These are phyloP conservation scores for Leptinotarsa juncta DNA, from an alignment of 2,888 invertebrate genomes.

Conservation along the genomic window DNA sequence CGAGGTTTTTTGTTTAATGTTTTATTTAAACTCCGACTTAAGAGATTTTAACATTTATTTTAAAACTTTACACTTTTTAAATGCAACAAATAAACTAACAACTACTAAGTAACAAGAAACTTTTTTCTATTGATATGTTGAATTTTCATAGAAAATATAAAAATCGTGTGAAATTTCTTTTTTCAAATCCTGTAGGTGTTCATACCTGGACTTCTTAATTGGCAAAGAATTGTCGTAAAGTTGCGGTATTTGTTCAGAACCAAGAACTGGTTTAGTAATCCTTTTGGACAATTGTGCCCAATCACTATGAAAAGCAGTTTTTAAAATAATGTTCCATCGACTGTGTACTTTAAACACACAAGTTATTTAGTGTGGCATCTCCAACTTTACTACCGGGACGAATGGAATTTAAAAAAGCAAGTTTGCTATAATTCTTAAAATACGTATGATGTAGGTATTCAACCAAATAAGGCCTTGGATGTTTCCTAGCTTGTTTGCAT, in stretches of 20 bases:
- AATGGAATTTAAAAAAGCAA: conserved; percentile 17
- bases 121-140: conserved; percentile 8
- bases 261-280: not conserved
- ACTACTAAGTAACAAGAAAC: conserved; percentile 5
- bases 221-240: conserved; percentile 10
- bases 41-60: not conserved
- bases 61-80: not conserved
- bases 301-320: conserved; percentile 7
- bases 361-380: conserved; percentile 19
- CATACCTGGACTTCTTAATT: not conserved
- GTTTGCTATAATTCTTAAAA: conserved; percentile 16
- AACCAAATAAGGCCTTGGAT: conserved; percentile 13
- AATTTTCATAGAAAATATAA: not conserved
- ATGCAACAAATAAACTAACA: not conserved
- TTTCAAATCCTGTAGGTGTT: conserved; percentile 9
- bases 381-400: conserved; percentile 21
- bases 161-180: conserved; percentile 14
- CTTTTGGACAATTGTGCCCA: conserved; percentile 5
- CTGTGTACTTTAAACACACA: conserved; percentile 19
- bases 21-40: not conserved
- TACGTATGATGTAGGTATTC: conserved; percentile 19
- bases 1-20: not conserved
- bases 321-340: conserved; percentile 16
- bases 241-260: not conserved
- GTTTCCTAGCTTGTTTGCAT: conserved; percentile 3